These are phyloP conservation scores for Acronicta aceris DNA, from an alignment of 2,888 invertebrate species.

Conservation along the genomic window DNA sequence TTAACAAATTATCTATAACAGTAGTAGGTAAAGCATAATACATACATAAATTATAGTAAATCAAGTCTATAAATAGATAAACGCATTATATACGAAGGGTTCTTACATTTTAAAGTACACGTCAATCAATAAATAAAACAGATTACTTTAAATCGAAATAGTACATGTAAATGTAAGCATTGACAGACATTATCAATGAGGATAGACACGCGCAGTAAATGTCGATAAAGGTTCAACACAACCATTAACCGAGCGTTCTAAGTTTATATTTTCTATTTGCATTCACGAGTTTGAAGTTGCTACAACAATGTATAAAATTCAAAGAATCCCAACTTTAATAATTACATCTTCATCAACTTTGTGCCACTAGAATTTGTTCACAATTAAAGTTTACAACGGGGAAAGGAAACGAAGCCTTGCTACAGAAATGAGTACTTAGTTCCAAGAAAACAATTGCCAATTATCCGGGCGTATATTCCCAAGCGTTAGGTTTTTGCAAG, in stretches of 20 bases:
- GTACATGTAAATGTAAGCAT: slow-evolving; percentile 29
- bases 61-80: slow-evolving; percentile 14
- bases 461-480: slow-evolving; percentile 67
- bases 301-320: slow-evolving; percentile 24
- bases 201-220: slow-evolving; percentile 40
- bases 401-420: slow-evolving; percentile 33
- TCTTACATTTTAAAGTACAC: slow-evolving; percentile 18
- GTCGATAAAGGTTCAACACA: slow-evolving; percentile 28
- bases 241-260: slow-evolving; percentile 27
- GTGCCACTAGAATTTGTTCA: slow-evolving; percentile 26
- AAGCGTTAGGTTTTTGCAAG: slow-evolving; percentile 65
- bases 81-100: slow-evolving; percentile 3
- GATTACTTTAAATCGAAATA: slow-evolving; percentile 30
- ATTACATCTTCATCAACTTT: slow-evolving; percentile 19
- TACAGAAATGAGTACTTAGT: slow-evolving; percentile 38
- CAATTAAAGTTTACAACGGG: slow-evolving; percentile 23
- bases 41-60: slow-evolving; percentile 4
- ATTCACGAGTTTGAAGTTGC: slow-evolving; percentile 17
- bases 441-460: slow-evolving; percentile 69
- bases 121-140: slow-evolving; percentile 32
- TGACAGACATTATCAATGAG: slow-evolving; percentile 40
- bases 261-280: slow-evolving; percentile 23
- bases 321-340: slow-evolving; percentile 24
- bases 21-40: slow-evolving; percentile 8
- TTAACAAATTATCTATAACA: slow-evolving; percentile 11